Percentiles rank a stretch among this genome's conserved stretches.
Evolutionary conservation across 2,113 vertebrate species (phyloP).

Genomic region (Callipepla squamata): DNA sequence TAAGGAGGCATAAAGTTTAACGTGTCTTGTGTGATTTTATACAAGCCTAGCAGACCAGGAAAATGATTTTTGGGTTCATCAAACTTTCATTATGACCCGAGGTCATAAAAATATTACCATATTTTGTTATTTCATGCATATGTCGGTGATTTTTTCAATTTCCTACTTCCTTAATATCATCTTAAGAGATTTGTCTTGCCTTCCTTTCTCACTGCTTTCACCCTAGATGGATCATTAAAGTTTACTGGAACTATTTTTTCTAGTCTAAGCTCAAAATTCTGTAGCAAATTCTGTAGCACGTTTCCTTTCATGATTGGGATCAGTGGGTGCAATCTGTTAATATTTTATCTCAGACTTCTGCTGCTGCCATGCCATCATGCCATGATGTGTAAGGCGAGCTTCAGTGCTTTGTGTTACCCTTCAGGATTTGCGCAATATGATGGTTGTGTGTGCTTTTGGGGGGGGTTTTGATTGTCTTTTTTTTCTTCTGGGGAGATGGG

Average conservation of each 20-base stretch:
- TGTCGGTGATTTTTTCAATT: not conserved
- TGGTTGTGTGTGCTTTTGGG: not conserved
- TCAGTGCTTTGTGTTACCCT: not conserved
- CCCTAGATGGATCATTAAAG: not conserved
- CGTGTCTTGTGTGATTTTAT: not conserved
- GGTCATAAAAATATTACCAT: not conserved
- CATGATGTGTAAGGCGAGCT: not conserved
- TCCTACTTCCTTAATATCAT: not conserved
- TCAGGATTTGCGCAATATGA: not conserved
- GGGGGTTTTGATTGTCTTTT: not conserved
- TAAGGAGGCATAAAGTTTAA: not conserved
- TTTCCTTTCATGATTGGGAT: not conserved
- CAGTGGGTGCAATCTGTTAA: not conserved
- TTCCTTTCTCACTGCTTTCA: not conserved
- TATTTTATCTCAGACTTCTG: not conserved
- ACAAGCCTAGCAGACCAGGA: rapidly evolving
- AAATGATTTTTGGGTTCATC: not conserved
- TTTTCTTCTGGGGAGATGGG: not conserved
- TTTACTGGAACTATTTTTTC: not conserved
- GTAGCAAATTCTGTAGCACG: not conserved
- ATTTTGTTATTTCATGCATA: not conserved
- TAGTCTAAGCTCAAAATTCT: not conserved
- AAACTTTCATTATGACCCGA: not conserved
- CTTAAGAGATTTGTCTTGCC: not conserved
- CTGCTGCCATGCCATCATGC: not conserved